These are phyloP conservation scores for Conus betulinus DNA, from an alignment of 1,140 invertebrate species.

Conservation along the genomic window DNA sequence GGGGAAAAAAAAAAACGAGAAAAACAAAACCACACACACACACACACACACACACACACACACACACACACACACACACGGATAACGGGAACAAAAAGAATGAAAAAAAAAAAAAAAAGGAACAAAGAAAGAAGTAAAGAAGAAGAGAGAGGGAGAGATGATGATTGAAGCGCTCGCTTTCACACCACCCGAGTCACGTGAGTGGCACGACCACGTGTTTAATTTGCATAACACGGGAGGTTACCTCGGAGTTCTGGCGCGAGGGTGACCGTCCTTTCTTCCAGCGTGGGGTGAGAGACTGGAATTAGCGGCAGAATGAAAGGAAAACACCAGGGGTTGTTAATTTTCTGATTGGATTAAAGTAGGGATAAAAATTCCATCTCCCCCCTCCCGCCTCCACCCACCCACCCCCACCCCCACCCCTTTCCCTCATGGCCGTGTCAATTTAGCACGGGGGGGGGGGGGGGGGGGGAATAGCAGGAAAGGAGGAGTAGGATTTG, in stretches of 20 bases:
- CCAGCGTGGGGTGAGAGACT: conserved; percentile 1
- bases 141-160: neutral
- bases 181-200: neutral
- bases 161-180: neutral
- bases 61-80: neutral
- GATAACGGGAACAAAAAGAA: neutral
- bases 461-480: too few relatives aligned
- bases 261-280: neutral
- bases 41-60: neutral
- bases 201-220: conserved; percentile 19
- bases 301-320: conserved; percentile 16
- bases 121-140: neutral
- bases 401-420: neutral
- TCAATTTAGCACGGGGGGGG: neutral
- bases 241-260: neutral
- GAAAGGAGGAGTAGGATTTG: neutral
- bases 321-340: conserved; percentile 1
- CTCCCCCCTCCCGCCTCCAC: neutral
- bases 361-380: conserved; percentile 12
- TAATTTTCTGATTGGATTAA: conserved; percentile 29
- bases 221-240: conserved; percentile 18
- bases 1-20: neutral
- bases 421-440: neutral
- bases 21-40: neutral
- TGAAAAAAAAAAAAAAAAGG: neutral